Base-by-base conservation (phyloP, 1,140 invertebrate genomes). In the Orussus abietinus region DNA sequence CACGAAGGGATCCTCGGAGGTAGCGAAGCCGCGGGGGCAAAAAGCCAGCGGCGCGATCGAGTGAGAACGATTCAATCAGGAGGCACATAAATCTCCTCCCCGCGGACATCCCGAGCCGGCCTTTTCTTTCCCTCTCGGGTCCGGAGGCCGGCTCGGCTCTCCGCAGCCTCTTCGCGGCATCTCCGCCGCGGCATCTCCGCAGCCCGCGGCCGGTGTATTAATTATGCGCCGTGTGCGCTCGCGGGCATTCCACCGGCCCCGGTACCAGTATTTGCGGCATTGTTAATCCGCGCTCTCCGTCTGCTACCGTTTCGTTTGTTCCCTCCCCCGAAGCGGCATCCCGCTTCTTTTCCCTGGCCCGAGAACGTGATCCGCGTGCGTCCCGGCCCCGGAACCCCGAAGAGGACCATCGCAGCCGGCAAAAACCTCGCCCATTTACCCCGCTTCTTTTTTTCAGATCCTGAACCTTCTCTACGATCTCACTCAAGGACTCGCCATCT, bases 31-130 rank as follows among this genome's bases (percentile, higher is more conserved):
- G 11, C n/a, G 22, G 49, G 53, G 45, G 59, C 57, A 68, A 69
- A 65, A 68, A 69, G 63, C 61, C 60, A 66, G 55, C 62, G 56
- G 59, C 55, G 56, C 66, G 64, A 72, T 72, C 69, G 68, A 69
- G 70, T 70, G 69, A 74, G 69, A 74, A 74, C 70, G 69, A 71
- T 72, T 72, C 70, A 74, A 74, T 74, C 70, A 72, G 70, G 65
- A 71, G 66, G 60, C 62, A 70, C 70, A 74, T 72, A 71, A 72
- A 73, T 72, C 70, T 71, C 64, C 63, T 66, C 57, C 64, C 62
- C 55, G 64, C 57, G 61, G 67, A 69, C 70, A 70, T 68, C 62
- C 65, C 57, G 59, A 57, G 47, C 55, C 56, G 42, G 53, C 25
- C 52, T 59, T 49, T 48, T 62, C 54, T 54, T 56, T 52, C 38